Evolutionary conservation across 2,797 vertebrate species (phyloP), one percentile per base, ranked within the genome.

Genomic region (Gallinago nigripennis): DNA sequence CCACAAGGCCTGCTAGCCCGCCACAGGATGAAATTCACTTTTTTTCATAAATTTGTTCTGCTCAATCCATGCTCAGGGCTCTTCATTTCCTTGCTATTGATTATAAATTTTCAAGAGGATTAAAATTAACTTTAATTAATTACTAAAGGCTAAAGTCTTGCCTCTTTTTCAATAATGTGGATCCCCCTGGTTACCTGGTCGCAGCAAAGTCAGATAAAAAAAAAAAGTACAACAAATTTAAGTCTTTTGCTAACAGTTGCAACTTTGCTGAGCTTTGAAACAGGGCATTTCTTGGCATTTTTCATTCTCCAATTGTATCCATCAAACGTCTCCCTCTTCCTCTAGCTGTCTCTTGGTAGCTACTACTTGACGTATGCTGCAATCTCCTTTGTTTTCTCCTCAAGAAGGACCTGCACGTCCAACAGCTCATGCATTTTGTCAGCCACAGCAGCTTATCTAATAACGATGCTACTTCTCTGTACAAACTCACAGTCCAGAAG

Each of bases 401-500:
- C 35, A 56, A 84, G 63, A 75, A 93, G 69, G 31, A 79, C 24
- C 41, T 65, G 31, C 10, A 16, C 12, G 41, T 61, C 23, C 56
- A 30, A 46, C 12, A 61, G 76, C 24, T 80, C 19, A 0, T 11
- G n/a, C 0, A 2, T 33, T 54, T 65, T 85, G 31, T 30, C 75
- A 84, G 18, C 33, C 16, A 0, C 2, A 20, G 7, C 57, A 70
- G 11, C 11, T 57, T 45, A 10, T 41, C 46, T 50, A 24, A 46
- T 13, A 12, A 31, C 6, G 2, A 3, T 17, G 27, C 6, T 51
- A 0, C 17, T 76, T 39, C 58, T 82, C 35, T 1, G 0, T 12
- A 18, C 0, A 9, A 68, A 21, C 20, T 69, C 54, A 35, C 11
- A 5, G 35, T 53, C 66, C 75, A 2, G 1, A 41, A 11, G 1